Conservation (phyloP, 2,888 invertebrate genomes). For the Tuta absoluta region DNA sequence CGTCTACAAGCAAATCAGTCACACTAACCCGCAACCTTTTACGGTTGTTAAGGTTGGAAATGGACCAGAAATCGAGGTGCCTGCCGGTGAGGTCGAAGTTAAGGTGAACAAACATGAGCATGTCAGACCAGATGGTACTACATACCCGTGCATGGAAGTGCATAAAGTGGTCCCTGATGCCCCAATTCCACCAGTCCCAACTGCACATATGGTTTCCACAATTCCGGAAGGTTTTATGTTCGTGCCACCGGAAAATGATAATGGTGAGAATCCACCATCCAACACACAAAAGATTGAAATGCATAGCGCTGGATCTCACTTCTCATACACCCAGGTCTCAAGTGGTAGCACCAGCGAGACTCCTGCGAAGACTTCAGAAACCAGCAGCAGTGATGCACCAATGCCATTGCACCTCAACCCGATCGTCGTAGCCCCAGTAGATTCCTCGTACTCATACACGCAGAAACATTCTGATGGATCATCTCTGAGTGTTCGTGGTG, state of each 20-base stretch:
- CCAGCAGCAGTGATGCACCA: constrained; percentile 9
- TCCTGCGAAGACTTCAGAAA: not conserved
- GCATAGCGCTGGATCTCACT: constrained; percentile 14
- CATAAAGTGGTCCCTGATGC: constrained; percentile 15
- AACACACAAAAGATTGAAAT: constrained; percentile 18
- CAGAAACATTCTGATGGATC: constrained; percentile 38
- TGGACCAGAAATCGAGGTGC: not conserved
- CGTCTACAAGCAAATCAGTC: constrained; percentile 38
- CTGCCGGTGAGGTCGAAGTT: constrained; percentile 3
- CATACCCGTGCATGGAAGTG: constrained; percentile 20
- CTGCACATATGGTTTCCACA: not conserved
- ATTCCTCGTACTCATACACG: constrained; percentile 35
- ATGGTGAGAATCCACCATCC: constrained; percentile 13
- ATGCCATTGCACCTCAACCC: constrained; percentile 34
- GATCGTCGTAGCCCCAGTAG: constrained; percentile 36
- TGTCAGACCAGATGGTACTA: constrained; percentile 22
- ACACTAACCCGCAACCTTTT: constrained; percentile 35
- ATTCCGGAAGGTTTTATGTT: constrained; percentile 37
- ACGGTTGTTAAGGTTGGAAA: constrained; percentile 38
- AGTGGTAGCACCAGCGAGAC: not conserved
- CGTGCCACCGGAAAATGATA: constrained; percentile 35
- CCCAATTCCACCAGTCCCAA: constrained; percentile 1
- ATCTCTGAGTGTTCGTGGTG: constrained; percentile 32
- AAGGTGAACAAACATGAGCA: constrained; percentile 26
- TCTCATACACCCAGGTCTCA: constrained; percentile 21